phyloP scores from a whole-genome alignment of 2,797 vertebrate species.

The Leptatherina wallacei region DNA sequence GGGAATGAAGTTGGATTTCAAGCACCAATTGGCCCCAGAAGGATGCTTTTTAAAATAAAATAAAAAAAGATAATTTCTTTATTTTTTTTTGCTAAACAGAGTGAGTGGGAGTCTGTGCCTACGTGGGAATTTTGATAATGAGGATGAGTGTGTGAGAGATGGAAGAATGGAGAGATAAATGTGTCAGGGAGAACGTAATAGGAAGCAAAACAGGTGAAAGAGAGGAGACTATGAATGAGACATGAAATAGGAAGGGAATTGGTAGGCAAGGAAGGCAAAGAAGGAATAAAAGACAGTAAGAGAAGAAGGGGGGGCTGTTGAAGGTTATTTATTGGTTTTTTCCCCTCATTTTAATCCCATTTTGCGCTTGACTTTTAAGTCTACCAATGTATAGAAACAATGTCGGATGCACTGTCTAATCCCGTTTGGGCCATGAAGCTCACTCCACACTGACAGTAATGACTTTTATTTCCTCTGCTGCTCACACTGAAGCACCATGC shows the following conservation, averaged over 20 bases:
- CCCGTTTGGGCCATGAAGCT: constrained; percentile 84
- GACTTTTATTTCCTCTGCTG: constrained; percentile 80
- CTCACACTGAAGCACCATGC: constrained; percentile 58
- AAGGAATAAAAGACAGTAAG: constrained; percentile 54
- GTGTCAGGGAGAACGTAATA: constrained; percentile 46
- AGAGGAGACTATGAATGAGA: constrained; percentile 53
- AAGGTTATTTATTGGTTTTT: constrained; percentile 82
- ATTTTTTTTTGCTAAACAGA: constrained; percentile 43
- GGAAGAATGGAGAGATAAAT: constrained; percentile 45
- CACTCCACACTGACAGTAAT: constrained; percentile 80
- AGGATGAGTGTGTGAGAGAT: constrained; percentile 55
- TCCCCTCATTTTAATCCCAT: constrained; percentile 83
- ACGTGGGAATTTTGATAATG: constrained; percentile 68
- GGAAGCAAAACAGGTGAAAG: constrained; percentile 54
- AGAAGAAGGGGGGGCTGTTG: constrained; percentile 49
- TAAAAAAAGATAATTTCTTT: neutral
- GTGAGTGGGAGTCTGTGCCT: constrained; percentile 54
- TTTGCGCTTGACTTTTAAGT: constrained; percentile 87
- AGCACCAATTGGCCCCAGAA: constrained; percentile 68
- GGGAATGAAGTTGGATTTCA: constrained; percentile 76
- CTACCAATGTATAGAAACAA: constrained; percentile 85
- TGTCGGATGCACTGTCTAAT: constrained; percentile 84
- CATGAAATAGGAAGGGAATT: constrained; percentile 62
- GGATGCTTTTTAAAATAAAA: constrained; percentile 40
- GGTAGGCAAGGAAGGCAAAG: constrained; percentile 46